Evolutionary conservation across 2,113 vertebrate genomes (phyloP).

Genomic region (Maccullochella peelii): DNA sequence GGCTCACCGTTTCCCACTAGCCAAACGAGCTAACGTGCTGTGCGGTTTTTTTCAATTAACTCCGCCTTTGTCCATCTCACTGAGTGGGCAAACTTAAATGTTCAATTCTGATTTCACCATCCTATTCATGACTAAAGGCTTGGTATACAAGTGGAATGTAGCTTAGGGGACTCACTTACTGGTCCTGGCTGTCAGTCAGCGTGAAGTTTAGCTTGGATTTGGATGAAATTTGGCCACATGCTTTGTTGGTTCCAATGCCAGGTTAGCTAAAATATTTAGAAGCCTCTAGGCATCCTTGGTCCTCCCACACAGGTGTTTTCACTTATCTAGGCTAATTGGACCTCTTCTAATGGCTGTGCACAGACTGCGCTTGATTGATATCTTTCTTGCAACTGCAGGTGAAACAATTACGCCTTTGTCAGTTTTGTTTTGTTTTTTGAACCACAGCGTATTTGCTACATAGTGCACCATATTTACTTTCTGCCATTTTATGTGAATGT

Average conservation of each 20-base stretch:
- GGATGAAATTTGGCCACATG: background rate
- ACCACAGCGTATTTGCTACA: no score
- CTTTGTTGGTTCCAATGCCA: background rate
- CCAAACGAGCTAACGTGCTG: background rate
- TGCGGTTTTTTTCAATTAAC: background rate
- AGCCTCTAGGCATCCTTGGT: background rate
- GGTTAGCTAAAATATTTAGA: conserved; percentile 12
- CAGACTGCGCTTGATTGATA: background rate
- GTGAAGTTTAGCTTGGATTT: background rate
- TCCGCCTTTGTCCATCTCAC: no score
- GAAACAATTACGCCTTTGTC: background rate
- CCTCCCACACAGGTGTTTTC: background rate
- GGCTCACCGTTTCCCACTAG: background rate
- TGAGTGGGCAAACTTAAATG: no score
- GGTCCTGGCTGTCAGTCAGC: background rate
- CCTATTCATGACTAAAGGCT: background rate
- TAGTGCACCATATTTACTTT: no score
- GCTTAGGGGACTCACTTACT: background rate
- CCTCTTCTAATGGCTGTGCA: background rate
- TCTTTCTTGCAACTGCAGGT: background rate
- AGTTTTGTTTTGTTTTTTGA: no score
- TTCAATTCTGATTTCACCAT: background rate
- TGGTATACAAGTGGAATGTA: no score
- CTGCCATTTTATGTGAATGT: background rate
- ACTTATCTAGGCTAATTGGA: background rate